Conservation (phyloP, 2,888 invertebrate species). For the Congeria kusceri region DNA sequence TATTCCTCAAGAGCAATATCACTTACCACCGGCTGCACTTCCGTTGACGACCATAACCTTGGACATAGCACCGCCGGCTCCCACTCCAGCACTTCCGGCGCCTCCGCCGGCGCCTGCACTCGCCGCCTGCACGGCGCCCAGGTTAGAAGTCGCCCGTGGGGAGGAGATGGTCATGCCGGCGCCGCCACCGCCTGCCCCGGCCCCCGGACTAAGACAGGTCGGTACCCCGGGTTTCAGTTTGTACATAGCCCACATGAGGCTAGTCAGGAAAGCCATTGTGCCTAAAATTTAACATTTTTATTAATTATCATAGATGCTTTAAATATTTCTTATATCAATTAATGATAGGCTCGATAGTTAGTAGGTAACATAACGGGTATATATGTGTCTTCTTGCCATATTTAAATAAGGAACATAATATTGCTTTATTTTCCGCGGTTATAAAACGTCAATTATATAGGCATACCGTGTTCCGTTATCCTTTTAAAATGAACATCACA, state of each 20-base stretch:
- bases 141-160: slow-evolving; percentile 72
- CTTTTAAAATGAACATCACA: too few species aligned
- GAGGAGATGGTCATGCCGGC: slow-evolving; percentile 74
- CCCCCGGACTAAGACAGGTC: slow-evolving; percentile 64
- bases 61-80: slow-evolving; percentile 56
- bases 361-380: too few species aligned
- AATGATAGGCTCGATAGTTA: too few species aligned
- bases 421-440: too few species aligned
- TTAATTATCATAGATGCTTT: too few species aligned
- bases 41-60: slow-evolving; percentile 69
- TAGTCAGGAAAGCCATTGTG: slow-evolving; percentile 74
- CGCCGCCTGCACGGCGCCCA: slow-evolving; percentile 71
- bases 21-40: slow-evolving; percentile 51
- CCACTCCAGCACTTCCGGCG: slow-evolving; percentile 64
- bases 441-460: too few species aligned
- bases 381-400: too few species aligned
- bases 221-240: slow-evolving; percentile 80
- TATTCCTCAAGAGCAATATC: not conserved
- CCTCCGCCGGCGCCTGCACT: slow-evolving; percentile 66
- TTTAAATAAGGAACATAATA: too few species aligned
- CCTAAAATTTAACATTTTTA: slow-evolving; percentile 42
- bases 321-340: too few species aligned
- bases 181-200: slow-evolving; percentile 64
- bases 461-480: too few species aligned
- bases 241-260: slow-evolving; percentile 82